A percentile compares a stretch with the other conserved stretches of the same genome.
Conservation (phyloP, 2,113 vertebrate genomes). For the Cheirogaleus medius region DNA sequence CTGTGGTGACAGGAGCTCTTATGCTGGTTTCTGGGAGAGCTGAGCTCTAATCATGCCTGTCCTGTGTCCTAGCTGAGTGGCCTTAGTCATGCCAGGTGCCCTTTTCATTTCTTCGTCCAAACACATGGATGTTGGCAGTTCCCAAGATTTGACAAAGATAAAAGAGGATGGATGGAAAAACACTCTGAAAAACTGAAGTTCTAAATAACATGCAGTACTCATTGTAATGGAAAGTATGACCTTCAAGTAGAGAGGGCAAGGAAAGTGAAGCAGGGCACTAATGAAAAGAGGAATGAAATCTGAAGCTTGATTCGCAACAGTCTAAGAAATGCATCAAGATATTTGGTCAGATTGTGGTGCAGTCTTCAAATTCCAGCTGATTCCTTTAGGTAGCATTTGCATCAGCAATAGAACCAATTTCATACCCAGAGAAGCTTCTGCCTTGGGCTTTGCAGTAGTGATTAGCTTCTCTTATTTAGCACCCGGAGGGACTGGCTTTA, state of each 20-base stretch:
- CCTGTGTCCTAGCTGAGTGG: background rate
- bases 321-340: background rate
- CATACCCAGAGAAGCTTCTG: background rate
- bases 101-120: background rate
- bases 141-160: background rate
- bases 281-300: background rate
- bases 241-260: background rate
- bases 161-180: background rate
- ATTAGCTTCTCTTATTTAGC: conserved; percentile 43
- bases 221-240: background rate
- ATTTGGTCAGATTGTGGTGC: rapidly evolving
- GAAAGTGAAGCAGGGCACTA: background rate
- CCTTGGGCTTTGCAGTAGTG: background rate
- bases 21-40: background rate
- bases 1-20: background rate
- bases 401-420: background rate
- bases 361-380: background rate
- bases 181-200: background rate
- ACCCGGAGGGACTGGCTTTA: conserved; percentile 30
- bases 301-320: background rate
- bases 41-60: background rate
- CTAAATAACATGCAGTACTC: background rate
- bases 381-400: background rate
- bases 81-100: background rate
- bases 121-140: background rate